phyloP scores from a whole-genome alignment of 2,113 vertebrate species.

The Calypte anna region DNA sequence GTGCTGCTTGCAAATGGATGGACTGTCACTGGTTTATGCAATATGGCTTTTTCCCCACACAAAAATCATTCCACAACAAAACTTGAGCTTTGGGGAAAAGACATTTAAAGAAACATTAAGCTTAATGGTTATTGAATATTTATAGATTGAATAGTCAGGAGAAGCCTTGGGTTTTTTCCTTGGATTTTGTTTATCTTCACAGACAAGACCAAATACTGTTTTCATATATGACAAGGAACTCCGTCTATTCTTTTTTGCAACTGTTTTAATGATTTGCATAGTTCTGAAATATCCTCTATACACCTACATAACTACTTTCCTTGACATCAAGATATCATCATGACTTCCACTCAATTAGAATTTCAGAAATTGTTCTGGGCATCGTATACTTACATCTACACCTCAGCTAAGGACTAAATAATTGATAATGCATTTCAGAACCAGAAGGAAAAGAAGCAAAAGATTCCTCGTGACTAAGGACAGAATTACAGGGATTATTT shows the following conservation, averaged over 20 bases:
- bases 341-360: neutral
- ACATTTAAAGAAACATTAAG: neutral
- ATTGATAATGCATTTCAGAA: neutral
- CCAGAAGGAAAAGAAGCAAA: neutral
- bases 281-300: neutral
- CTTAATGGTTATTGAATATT: neutral
- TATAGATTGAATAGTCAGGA: neutral
- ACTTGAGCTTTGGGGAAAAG: neutral
- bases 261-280: neutral
- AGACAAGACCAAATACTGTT: neutral
- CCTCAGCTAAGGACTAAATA: neutral
- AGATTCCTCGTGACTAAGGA: neutral
- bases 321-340: neutral
- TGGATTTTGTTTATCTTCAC: neutral
- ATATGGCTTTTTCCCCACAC: neutral
- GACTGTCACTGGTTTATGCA: neutral
- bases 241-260: neutral
- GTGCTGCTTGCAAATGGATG: fast-evolving
- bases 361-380: neutral
- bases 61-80: neutral
- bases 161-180: fast-evolving
- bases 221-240: neutral
- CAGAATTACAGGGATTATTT: neutral
- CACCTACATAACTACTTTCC: neutral
- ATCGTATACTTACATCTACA: neutral